phyloP scores from a whole-genome alignment of 1,140 invertebrate species.

The Bombus superbus region DNA sequence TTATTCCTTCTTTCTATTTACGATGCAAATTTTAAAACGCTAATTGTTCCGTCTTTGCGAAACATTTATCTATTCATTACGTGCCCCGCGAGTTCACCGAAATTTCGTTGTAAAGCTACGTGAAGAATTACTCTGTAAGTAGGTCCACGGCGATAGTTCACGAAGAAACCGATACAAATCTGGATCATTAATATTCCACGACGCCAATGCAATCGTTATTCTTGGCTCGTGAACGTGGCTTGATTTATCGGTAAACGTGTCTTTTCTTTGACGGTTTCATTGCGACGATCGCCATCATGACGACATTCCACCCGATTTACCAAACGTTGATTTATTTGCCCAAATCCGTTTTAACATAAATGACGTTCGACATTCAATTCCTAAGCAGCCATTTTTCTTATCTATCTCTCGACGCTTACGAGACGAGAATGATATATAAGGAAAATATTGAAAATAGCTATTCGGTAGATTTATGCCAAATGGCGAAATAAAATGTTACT shows the following conservation, averaged over 20 bases:
- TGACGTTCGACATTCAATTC: not conserved
- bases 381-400: not conserved
- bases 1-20: not conserved
- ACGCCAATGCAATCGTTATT: not conserved
- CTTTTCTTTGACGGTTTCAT: constrained; percentile 29
- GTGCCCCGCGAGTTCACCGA: not conserved
- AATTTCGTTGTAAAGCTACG: not conserved
- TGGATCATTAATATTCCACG: constrained; percentile 2
- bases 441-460: too few relatives aligned
- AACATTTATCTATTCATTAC: not conserved
- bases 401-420: not conserved
- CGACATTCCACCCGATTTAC: constrained; percentile 15
- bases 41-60: not conserved
- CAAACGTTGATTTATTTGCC: constrained; percentile 13
- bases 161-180: constrained; percentile 11
- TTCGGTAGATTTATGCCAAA: too few relatives aligned
- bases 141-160: not conserved
- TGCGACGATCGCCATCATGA: not conserved
- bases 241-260: constrained; percentile 18
- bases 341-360: not conserved
- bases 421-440: not conserved
- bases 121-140: not conserved
- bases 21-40: too few relatives aligned
- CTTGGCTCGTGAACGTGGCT: not conserved
- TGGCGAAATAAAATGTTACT: too few relatives aligned